Evolutionary conservation across 2,797 vertebrate species (phyloP), one percentile per base, ranked within the genome.

Genomic region (Sebastes taczanowskii): DNA sequence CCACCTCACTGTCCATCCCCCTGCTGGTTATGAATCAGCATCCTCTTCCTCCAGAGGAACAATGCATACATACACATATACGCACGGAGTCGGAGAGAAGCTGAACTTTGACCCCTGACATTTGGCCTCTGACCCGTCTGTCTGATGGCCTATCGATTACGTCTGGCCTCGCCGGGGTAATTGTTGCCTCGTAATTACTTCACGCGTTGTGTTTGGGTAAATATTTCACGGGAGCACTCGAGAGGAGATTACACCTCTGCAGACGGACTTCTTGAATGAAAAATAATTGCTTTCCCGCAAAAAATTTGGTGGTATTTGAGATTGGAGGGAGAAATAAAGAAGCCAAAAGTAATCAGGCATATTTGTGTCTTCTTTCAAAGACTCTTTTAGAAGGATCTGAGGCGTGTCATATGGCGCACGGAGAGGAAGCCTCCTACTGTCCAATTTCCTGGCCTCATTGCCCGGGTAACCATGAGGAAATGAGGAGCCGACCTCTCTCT

Each of bases 101-200:
- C 77, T 91, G 92, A 95, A 89, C 95, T 88, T 61, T 94, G 91
- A 93, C 90, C 88, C 53, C 62, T 93, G 93, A 94, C 91, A 82
- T 94, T 77, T 91, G 91, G 75, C 85, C 87, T 74, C 69, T 80
- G 94, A 95, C 94, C 95, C 73, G 62, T 89, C 91, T 95, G 96
- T 96, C 96, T 96, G 95, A 95, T 95, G 95, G 91, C 95, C 95
- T 96, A 96, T 96, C 87, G 95, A 96, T 96, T 95, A 91, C 77
- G 95, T 96, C 96, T 96, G 95, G 95, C 88, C 89, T 77, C 55
- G 89, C 84, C 83, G 49, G 86, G 83, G 90, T 94, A 92, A 94
- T 92, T 92, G 93, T 91, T 93, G 84, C 83, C 93, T 91, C 59
- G 84, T 94, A 94, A 95, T 95, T 94, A 94, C 90, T 91, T 94